Percentiles rank a stretch among this genome's conserved stretches.
Evolutionary conservation across 2,797 vertebrate species (phyloP).

Genomic region (Hypotaenidia okinawae): DNA sequence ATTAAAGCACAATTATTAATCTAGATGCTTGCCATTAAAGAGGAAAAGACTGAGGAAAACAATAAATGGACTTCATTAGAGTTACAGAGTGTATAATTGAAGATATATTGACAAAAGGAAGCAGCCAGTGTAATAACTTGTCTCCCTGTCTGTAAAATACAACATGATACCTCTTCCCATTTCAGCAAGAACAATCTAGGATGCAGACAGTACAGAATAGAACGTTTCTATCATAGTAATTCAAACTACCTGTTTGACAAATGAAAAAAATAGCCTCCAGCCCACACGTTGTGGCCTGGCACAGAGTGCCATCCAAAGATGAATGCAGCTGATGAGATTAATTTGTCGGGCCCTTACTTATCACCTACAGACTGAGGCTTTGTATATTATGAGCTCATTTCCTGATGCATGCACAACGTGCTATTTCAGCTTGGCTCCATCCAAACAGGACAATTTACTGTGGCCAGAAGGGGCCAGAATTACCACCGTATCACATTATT

Average conservation of each 20-base stretch:
- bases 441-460: conserved; percentile 75
- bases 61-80: background rate
- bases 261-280: conserved; percentile 75
- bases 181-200: conserved; percentile 11
- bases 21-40: background rate
- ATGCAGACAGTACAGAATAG: conserved; percentile 67
- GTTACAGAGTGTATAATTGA: background rate
- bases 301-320: conserved; percentile 38
- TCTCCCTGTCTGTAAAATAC: background rate
- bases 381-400: conserved; percentile 80
- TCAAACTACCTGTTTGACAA: conserved; percentile 73
- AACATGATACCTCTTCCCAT: background rate
- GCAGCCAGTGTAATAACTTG: background rate
- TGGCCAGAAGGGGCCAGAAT: conserved; percentile 80
- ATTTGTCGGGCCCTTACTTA: conserved; percentile 67
- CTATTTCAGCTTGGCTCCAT: conserved; percentile 82
- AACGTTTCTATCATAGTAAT: conserved; percentile 65
- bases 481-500: conserved; percentile 59
- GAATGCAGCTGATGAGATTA: conserved; percentile 72
- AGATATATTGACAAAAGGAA: background rate
- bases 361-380: conserved; percentile 66
- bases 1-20: background rate
- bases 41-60: background rate
- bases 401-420: conserved; percentile 77
- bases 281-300: conserved; percentile 75